Evolutionary conservation across 2,113 vertebrate genomes (phyloP).

Genomic region (Crocuta crocuta): DNA sequence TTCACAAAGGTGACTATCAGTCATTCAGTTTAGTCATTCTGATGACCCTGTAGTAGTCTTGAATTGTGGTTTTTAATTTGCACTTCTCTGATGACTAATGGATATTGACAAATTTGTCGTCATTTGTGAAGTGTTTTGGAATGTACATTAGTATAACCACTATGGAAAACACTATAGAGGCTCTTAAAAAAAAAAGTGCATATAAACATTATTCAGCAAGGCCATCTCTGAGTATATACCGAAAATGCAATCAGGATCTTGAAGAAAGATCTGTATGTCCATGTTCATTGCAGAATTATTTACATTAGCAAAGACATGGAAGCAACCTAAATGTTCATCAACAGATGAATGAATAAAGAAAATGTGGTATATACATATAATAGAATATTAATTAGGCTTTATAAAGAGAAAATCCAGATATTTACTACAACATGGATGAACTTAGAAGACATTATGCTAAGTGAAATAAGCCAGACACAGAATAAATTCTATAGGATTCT

Average conservation of each 20-base stretch:
- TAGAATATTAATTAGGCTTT: background rate
- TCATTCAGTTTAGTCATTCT: background rate
- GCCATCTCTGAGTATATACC: background rate
- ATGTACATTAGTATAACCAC: background rate
- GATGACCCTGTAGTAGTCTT: background rate
- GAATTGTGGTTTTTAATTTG: background rate
- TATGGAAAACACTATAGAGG: background rate
- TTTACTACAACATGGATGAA: background rate
- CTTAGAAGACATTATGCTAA: background rate
- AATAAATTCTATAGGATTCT: background rate
- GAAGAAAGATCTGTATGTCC: background rate
- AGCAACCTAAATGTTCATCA: background rate
- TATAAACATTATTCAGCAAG: background rate
- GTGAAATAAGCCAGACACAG: background rate
- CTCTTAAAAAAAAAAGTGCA: background rate
- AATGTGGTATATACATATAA: background rate
- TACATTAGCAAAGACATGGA: background rate
- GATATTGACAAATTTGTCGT: background rate
- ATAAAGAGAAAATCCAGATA: background rate
- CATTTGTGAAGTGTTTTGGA: background rate
- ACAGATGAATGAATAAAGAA: background rate
- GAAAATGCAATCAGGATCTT: background rate
- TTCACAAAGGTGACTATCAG: background rate
- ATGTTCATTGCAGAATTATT: background rate
- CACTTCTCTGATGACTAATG: background rate